Evolutionary conservation across 2,888 invertebrate species (phyloP).

Genomic region (Catocala fraxini): DNA sequence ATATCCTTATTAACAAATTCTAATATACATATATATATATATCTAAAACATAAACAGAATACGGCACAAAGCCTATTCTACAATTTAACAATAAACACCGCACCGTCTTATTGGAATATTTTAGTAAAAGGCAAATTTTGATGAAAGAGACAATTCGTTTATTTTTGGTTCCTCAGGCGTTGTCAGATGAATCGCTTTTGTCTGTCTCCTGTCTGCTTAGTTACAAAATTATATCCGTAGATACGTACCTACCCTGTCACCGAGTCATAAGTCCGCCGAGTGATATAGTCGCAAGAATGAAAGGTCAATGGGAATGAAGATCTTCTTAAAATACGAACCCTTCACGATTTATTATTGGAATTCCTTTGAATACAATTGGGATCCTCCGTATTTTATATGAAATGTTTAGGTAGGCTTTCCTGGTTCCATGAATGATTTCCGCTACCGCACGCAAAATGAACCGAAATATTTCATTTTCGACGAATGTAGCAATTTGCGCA

Average conservation of each 20-base stretch:
- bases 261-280: constrained; percentile 22
- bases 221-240: constrained; percentile 25
- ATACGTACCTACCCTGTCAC: constrained; percentile 13
- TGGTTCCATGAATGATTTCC: constrained; percentile 28
- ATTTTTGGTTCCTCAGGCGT: constrained; percentile 19
- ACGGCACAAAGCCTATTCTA: not conserved
- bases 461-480: constrained; percentile 25
- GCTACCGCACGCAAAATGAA: constrained; percentile 21
- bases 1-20: constrained; percentile 41
- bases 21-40: not conserved
- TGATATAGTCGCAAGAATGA: constrained; percentile 41
- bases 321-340: constrained; percentile 45
- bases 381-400: constrained; percentile 39
- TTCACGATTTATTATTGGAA: constrained; percentile 45
- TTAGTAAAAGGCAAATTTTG: constrained; percentile 5
- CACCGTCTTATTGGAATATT: constrained; percentile 3
- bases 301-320: constrained; percentile 44
- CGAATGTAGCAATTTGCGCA: constrained; percentile 22
- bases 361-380: constrained; percentile 42
- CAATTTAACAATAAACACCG: constrained; percentile 9
- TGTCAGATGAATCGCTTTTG: constrained; percentile 27
- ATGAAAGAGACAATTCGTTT: constrained; percentile 12
- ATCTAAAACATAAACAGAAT: no score
- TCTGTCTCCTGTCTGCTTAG: constrained; percentile 29
- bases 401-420: constrained; percentile 33